Conservation (phyloP, 2,888 invertebrate species). For the Acrobasis consociella region DNA sequence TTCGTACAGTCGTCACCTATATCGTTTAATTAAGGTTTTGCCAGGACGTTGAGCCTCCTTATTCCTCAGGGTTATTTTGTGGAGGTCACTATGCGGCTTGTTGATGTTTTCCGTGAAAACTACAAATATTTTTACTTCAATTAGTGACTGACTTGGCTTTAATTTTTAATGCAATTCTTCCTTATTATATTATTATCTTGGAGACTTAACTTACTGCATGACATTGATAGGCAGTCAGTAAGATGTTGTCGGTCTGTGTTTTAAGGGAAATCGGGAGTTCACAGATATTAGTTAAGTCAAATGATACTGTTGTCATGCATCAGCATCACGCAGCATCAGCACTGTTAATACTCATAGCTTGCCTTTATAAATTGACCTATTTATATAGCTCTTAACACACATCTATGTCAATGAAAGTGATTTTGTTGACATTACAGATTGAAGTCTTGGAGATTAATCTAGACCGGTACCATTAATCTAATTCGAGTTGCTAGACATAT, state of each 20-base stretch:
- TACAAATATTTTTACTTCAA: constrained; percentile 23
- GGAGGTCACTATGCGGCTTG: constrained; percentile 45
- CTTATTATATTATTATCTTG: too few relatives aligned
- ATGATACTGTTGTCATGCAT: not conserved
- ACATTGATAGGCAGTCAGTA: too few relatives aligned
- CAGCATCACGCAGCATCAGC: not conserved
- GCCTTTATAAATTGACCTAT: not conserved
- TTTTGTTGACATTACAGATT: constrained; percentile 53
- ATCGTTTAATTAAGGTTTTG: constrained; percentile 52
- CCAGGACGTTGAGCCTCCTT: constrained; percentile 51
- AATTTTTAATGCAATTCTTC: constrained; percentile 6
- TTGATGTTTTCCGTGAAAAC: constrained; percentile 47
- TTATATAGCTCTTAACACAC: constrained; percentile 20
- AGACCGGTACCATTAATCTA: constrained; percentile 68
- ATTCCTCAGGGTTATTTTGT: constrained; percentile 47
- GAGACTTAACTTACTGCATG: too few relatives aligned
- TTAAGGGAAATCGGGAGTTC: too few relatives aligned
- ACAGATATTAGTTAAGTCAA: too few relatives aligned
- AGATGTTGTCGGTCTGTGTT: too few relatives aligned
- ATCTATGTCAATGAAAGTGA: constrained; percentile 53
- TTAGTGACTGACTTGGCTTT: constrained; percentile 9
- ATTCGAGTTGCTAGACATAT: constrained; percentile 70
- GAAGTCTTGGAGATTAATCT: constrained; percentile 56
- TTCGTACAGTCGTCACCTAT: constrained; percentile 54
- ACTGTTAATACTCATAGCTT: not conserved